Base-by-base conservation (phyloP, 2,888 invertebrate genomes). In the Epirrita christyi region DNA sequence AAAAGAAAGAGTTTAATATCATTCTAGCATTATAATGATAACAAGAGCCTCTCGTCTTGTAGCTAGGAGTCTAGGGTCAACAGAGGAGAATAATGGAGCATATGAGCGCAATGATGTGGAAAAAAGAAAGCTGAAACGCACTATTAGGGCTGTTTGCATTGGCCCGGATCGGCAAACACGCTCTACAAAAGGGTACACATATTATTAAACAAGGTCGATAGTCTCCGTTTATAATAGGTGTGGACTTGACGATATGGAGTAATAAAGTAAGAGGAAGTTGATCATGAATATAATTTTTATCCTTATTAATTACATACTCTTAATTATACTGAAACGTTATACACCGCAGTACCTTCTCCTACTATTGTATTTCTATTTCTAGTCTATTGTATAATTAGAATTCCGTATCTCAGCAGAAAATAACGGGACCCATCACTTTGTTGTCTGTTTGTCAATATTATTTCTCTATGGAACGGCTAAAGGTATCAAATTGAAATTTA, bases 71-170 rank as follows among this genome's bases (percentile, higher is more conserved):
- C 46, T 40, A 55, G 46, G 59, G 59, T 59, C 54, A 59, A 59
- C 59, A 55, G 45, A 38, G 63, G 63, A 62, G 66, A 68, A 68
- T 67, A 75, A 69, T 67, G 57, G 67, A 59, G 59, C 61, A 69
- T 60, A 67, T 64, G 67, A 61, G 65, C 63, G 71, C 75, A 75
- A 72, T 76, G 75, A 70, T 52, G 69, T 65, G 64, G 71, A 71
- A 76, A 77, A 76, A 78, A 72, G 70, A 76, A 77, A 74, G 70
- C 72, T 79, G 72, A 74, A 82, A 81, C 73, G 67, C 67, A 77
- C 83, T 80, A 78, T 77, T 77, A 79, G 75, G 72, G 70, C 71
- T 78, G 78, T 82, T 83, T 80, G 75, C 79, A 71, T 73, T 69
- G 73, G 62, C 61, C 62, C 62, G 68, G 67, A 58, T 66, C 63